These are phyloP conservation scores for Cyanocitta stelleri DNA, from an alignment of 2,113 vertebrate species.

Conservation along the genomic window DNA sequence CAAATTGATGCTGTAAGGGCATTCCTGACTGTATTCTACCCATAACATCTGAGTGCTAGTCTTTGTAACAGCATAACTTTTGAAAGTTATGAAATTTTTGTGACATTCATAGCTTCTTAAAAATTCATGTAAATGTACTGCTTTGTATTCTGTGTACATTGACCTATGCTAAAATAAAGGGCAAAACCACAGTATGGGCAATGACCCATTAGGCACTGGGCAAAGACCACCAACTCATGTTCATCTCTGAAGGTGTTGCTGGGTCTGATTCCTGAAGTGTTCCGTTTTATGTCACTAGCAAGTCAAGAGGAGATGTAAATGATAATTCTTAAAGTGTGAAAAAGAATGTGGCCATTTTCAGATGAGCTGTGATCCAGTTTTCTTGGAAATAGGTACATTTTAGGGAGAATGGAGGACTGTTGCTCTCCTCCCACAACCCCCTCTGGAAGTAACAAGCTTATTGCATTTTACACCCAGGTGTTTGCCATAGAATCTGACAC, in stretches of 20 bases:
- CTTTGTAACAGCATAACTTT: neutral
- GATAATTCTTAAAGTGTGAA: constrained; percentile 22
- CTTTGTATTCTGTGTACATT: neutral
- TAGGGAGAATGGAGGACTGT: neutral
- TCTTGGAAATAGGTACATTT: constrained; percentile 25
- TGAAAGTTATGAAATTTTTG: neutral
- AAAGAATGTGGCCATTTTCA: constrained; percentile 24
- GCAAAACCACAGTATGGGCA: neutral
- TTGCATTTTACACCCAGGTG: constrained; percentile 78
- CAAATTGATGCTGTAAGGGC: constrained; percentile 23
- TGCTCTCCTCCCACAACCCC: constrained; percentile 21
- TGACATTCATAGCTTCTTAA: neutral
- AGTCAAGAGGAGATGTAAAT: neutral
- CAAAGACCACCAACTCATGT: neutral
- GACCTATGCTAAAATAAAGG: neutral
- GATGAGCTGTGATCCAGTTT: constrained; percentile 45
- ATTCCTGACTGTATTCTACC: neutral
- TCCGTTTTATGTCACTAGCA: constrained; percentile 10
- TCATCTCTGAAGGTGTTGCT: neutral
- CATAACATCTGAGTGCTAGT: neutral
- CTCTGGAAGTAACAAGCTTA: constrained; percentile 67
- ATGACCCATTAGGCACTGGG: neutral
- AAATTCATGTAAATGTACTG: neutral
- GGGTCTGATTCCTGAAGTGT: neutral
- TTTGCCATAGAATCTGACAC: constrained; percentile 79